These are phyloP conservation scores for Parasteatoda lunata DNA, from an alignment of 2,888 invertebrate species.

Conservation along the genomic window DNA sequence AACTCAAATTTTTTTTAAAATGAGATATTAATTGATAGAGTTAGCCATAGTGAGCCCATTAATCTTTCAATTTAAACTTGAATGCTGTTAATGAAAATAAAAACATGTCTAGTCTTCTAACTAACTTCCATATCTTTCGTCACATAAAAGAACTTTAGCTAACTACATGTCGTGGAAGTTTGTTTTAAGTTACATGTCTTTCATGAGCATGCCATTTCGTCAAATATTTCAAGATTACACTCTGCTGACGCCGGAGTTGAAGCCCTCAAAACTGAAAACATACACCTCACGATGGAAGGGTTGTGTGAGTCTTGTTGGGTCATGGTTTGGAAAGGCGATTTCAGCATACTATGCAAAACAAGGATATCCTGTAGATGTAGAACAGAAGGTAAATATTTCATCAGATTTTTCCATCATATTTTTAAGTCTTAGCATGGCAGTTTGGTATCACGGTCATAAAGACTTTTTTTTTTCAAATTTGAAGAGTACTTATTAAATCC, in stretches of 20 bases:
- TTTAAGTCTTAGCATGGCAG: too few relatives aligned
- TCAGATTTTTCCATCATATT: too few relatives aligned
- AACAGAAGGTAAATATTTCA: slow-evolving; percentile 38
- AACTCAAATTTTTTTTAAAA: too few relatives aligned
- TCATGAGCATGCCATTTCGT: slow-evolving; percentile 66
- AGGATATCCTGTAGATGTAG: slow-evolving; percentile 57
- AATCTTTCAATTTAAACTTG: too few relatives aligned
- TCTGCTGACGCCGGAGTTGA: slow-evolving; percentile 44
- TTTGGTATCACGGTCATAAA: too few relatives aligned
- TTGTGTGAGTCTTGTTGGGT: slow-evolving; percentile 59
- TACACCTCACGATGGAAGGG: slow-evolving; percentile 65
- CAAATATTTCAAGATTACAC: slow-evolving; percentile 66
- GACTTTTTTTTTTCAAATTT: too few relatives aligned
- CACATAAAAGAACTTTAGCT: slow-evolving; percentile 39
- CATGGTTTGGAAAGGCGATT: slow-evolving; percentile 61
- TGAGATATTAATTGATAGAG: too few relatives aligned
- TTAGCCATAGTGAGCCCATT: too few relatives aligned
- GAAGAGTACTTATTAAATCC: too few relatives aligned
- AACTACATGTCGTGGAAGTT: slow-evolving; percentile 67
- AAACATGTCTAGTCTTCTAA: too few relatives aligned
- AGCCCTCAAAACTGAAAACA: slow-evolving; percentile 54
- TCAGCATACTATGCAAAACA: slow-evolving; percentile 52
- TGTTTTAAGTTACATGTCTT: slow-evolving; percentile 63
- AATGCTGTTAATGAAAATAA: too few relatives aligned
- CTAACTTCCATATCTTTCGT: not conserved